Evolutionary conservation across 1,140 invertebrate genomes (phyloP), one percentile per base, ranked within the genome.

Genomic region (Drosophila triauraria): DNA sequence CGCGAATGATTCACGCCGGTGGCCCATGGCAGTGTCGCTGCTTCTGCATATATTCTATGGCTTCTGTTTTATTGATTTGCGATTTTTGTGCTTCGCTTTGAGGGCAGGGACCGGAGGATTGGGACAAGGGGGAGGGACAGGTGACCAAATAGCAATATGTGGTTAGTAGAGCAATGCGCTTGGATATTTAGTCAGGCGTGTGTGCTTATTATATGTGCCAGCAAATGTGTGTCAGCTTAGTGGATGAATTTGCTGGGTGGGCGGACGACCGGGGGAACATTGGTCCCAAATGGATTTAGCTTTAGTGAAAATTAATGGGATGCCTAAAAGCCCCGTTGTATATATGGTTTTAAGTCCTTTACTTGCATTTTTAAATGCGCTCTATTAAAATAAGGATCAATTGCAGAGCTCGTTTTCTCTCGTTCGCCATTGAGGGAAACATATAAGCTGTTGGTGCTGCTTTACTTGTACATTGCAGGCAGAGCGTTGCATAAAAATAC

Each of bases 11-110:
- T 64, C 68, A 38, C 10, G 17, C 54, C n/a, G 27, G 54, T 38
- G 46, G 40, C 30, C 47, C 46, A 69, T 61, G 71, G 61, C 15
- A 46, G 40, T n/a, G 64, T 38, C 42, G 30, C 60, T 32, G 40
- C 48, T 70, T 53, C 42, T 59, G 47, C 70, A 62, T 56, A 40
- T 40, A 65, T 88, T 88, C 63, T 90, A 90, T 72, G 85, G 85
- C 65, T 88, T 88, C 85, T 4, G 50, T 81, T 84, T 81, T 90
- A 88, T 88, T 62, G 85, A 88, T 90, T 88, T 90, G 58, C 80
- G 43, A 68, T 69, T 78, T 63, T 43, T 25, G 57, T 38, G 67
- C 35, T 58, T 9, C 44, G 54, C 42, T 71, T 67, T 43, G 47
- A 12, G 53, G 53, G 20, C 53, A n/a, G 7, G 17, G 13, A 50